Conservation (phyloP, 1,140 invertebrate species). For the silkworm (Bombyx mori) region DNA sequence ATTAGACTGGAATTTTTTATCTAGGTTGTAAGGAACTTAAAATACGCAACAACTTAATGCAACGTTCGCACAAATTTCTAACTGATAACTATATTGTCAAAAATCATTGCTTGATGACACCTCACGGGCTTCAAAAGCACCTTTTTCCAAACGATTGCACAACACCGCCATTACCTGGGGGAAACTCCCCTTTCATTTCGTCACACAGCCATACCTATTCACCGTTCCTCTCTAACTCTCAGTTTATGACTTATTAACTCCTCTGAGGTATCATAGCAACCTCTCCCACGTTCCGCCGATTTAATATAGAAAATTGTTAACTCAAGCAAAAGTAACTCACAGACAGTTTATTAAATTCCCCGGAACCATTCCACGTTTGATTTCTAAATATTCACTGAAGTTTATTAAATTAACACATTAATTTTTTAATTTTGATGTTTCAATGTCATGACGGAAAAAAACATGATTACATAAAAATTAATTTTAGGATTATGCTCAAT, state of each 20-base stretch:
- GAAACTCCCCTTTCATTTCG: constrained; percentile 27
- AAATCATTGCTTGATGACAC: constrained; percentile 43
- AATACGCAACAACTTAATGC: no score
- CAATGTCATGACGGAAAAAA: no score
- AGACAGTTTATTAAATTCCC: constrained; percentile 63
- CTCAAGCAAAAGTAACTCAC: constrained; percentile 43
- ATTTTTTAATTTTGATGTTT: no score
- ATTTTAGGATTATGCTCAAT: no score
- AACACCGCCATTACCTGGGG: constrained; percentile 54
- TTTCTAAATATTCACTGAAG: no score
- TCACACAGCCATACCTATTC: no score
- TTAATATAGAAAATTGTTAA: constrained; percentile 70
- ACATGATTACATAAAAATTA: no score
- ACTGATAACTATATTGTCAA: constrained; percentile 13
- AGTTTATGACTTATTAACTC: constrained; percentile 70
- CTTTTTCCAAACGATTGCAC: constrained; percentile 66
- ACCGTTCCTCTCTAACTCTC: constrained; percentile 31
- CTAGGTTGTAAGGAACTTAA: no score
- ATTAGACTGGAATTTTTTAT: no score
- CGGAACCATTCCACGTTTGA: constrained; percentile 1
- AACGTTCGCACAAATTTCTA: no score
- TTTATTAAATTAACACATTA: no score
- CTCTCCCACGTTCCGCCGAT: constrained; percentile 47
- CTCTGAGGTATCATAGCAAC: constrained; percentile 68
- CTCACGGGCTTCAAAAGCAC: constrained; percentile 47